A percentile compares a stretch with the other conserved stretches of the same genome.
phyloP scores from a whole-genome alignment of 2,797 vertebrate genomes.

The Sebastes hubbsi region DNA sequence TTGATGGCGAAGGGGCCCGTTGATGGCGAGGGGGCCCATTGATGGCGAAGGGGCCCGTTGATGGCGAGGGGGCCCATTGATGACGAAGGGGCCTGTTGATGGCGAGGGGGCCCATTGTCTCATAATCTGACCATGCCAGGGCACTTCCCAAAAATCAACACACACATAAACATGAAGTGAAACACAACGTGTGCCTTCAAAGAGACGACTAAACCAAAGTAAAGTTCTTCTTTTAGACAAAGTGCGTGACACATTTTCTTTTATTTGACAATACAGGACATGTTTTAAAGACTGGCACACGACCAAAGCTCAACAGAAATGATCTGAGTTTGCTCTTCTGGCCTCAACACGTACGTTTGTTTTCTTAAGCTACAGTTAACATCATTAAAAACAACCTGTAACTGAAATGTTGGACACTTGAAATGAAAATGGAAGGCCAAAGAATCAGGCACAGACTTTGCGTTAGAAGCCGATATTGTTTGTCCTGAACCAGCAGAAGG shows the following conservation, averaged over 20 bases:
- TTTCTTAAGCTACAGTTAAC: slow-evolving; percentile 3
- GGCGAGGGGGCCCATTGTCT: no score
- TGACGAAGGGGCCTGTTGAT: no score
- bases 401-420: slow-evolving; percentile 5
- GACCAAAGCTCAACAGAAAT: slow-evolving; percentile 32
- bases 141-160: no score
- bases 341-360: slow-evolving; percentile 9
- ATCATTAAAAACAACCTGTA: not conserved
- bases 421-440: slow-evolving; percentile 30
- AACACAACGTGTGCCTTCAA: not conserved
- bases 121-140: no score
- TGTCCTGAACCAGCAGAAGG: not conserved
- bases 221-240: not conserved
- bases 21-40: accelerated
- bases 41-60: no score
- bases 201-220: not conserved
- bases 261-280: slow-evolving; percentile 58
- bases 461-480: slow-evolving; percentile 7
- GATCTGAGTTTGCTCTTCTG: slow-evolving; percentile 32
- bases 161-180: not conserved
- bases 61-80: no score
- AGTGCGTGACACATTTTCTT: slow-evolving; percentile 19
- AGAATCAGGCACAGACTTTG: slow-evolving; percentile 23
- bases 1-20: accelerated
- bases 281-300: slow-evolving; percentile 47